Evolutionary conservation across 1,140 invertebrate species (phyloP).

Genomic region (Oryctes rhinoceros): DNA sequence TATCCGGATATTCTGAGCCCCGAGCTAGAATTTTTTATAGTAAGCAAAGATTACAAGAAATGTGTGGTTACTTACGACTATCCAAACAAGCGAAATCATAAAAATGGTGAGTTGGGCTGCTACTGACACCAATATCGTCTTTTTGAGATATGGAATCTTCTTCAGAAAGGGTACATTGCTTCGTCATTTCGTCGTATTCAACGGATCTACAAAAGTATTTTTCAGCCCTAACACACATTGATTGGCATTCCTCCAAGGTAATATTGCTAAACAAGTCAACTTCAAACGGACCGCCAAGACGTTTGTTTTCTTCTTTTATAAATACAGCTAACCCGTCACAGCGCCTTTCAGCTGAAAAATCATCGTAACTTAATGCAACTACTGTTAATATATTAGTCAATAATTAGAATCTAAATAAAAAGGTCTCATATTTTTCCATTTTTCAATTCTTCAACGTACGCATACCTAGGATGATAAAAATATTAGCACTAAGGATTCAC

Average conservation of each 20-base stretch:
- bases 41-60: background rate
- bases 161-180: slow-evolving; percentile 85
- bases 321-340: slow-evolving; percentile 87
- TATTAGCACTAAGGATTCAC: too few relatives aligned
- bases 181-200: slow-evolving; percentile 87
- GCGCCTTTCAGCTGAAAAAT: slow-evolving; percentile 74
- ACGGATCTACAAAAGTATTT: slow-evolving; percentile 88
- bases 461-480: too few relatives aligned
- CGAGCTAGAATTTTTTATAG: slow-evolving; percentile 64
- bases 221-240: slow-evolving; percentile 58
- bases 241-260: slow-evolving; percentile 81
- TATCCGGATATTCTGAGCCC: slow-evolving; percentile 85
- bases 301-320: slow-evolving; percentile 87
- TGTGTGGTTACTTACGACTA: slow-evolving; percentile 75
- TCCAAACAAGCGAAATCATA: slow-evolving; percentile 86
- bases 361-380: too few relatives aligned
- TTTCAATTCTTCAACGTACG: too few relatives aligned
- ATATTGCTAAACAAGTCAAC: slow-evolving; percentile 86
- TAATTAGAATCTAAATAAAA: too few relatives aligned
- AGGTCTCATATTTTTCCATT: too few relatives aligned
- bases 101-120: slow-evolving; percentile 82
- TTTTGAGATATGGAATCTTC: slow-evolving; percentile 89
- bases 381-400: too few relatives aligned
- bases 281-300: slow-evolving; percentile 86
- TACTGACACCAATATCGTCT: slow-evolving; percentile 82